Evolutionary conservation across 1,140 invertebrate genomes (phyloP), one percentile per base, ranked within the genome.

Genomic region (Drosophila neocordata): DNA sequence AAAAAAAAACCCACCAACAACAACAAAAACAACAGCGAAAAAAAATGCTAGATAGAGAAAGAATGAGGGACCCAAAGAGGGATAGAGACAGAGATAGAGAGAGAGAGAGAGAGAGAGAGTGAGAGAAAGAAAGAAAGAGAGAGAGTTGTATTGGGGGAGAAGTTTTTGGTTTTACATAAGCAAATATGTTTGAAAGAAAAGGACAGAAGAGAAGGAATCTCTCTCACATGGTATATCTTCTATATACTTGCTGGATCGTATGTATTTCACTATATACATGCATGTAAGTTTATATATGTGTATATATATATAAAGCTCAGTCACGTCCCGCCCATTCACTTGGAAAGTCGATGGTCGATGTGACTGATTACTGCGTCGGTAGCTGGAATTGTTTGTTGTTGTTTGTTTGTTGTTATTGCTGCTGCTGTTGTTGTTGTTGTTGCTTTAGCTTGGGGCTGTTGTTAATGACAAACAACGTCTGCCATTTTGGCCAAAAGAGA

Each of bases 311-410:
- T 65, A 63, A 62, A 77, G 67, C 78, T 75, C 74, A 66, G 81
- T 85, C 81, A 85, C 81, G 81, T 85, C 70, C 82, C 81, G 81
- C 82, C 81, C 81, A 85, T 85, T 85, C 81, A 85, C 82, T 85
- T 87, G 81, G 81, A 85, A 85, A 85, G 81, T 85, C 81, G 81
- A 85, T 87, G 81, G 78, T 85, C 83, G 81, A 87, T 85, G 81
- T 85, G 81, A 85, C 81, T 85, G 81, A 85, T 85, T 85, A 85
- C 81, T 87, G 82, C 81, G 83, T 78, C 69, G 63, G 79, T 48
- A 60, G 66, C 69, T 73, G 79, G 60, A 48, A 59, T 37, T 69
- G 59, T 56, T 71, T 79, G 63, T 48, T 64, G 52, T 35, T 74
- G 65, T 31, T 37, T 69, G 59, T 56, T 71, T 79, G 65, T 48